A percentile compares a stretch with the other conserved stretches of the same genome.
These are phyloP conservation scores for Brachionus sp. DNA, from an alignment of 1,140 invertebrate genomes.

Conservation along the genomic window DNA sequence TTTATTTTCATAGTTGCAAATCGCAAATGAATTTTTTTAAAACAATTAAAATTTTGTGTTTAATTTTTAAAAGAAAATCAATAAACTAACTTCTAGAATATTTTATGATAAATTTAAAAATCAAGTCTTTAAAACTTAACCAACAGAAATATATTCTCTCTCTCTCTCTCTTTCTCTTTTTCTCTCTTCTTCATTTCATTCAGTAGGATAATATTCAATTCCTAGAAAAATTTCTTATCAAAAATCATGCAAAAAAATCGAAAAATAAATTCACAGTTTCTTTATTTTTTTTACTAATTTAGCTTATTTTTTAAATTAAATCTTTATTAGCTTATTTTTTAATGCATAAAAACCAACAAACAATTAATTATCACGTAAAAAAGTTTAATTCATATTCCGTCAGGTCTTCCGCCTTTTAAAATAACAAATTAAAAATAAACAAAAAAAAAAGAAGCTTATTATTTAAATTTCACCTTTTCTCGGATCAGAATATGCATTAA, in stretches of 20 bases:
- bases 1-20: neutral
- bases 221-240: neutral
- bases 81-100: neutral
- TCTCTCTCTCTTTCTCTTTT: too few species aligned
- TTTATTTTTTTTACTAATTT: neutral
- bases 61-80: neutral
- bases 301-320: neutral
- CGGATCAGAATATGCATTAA: constrained; percentile 17
- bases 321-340: neutral
- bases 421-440: neutral
- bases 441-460: neutral
- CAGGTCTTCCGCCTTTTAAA: constrained; percentile 38
- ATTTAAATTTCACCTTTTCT: constrained; percentile 32
- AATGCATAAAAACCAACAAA: neutral
- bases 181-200: neutral
- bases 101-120: neutral
- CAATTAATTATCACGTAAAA: neutral
- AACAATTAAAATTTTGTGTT: neutral
- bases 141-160: too few species aligned
- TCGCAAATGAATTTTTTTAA: neutral
- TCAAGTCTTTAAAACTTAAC: neutral
- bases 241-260: neutral
- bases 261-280: neutral
- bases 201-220: neutral
- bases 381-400: constrained; percentile 4